phyloP scores from a whole-genome alignment of 2,797 vertebrate species.

The Pseudochirops cupreus region DNA sequence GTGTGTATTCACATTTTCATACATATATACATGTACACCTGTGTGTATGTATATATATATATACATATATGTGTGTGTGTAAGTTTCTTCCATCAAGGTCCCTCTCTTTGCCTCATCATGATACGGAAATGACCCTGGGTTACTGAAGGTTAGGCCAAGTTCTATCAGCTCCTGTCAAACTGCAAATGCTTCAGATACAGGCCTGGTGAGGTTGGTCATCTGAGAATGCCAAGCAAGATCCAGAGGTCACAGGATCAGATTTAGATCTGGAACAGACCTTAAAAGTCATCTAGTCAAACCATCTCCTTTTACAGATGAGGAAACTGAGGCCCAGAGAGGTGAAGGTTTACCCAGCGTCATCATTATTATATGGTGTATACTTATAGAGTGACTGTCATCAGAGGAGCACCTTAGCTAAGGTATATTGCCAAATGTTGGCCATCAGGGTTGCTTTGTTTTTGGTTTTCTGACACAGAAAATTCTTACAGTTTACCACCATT shows the following conservation, averaged over 20 bases:
- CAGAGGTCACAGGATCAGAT: not conserved
- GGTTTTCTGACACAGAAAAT: not conserved
- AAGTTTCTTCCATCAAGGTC: not conserved
- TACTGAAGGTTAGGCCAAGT: not conserved
- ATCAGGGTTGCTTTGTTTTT: not conserved
- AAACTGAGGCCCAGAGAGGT: not conserved
- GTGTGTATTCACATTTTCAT: no score
- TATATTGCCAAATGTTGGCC: not conserved
- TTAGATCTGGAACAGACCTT: not conserved
- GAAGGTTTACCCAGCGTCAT: not conserved
- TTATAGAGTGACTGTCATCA: not conserved
- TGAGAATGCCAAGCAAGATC: not conserved
- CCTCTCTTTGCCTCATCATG: not conserved
- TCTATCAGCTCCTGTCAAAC: not conserved
- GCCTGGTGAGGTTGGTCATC: not conserved
- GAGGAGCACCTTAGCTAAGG: not conserved
- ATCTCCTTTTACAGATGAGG: not conserved
- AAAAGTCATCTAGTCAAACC: not conserved
- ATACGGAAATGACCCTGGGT: not conserved
- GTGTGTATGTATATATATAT: no score
- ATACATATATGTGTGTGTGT: rapidly evolving
- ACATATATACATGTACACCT: not conserved
- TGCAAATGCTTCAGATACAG: not conserved
- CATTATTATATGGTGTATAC: not conserved
- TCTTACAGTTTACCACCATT: not conserved